Base-by-base conservation (phyloP, 2,113 vertebrate species). In the Myiagra hebetior region DNA sequence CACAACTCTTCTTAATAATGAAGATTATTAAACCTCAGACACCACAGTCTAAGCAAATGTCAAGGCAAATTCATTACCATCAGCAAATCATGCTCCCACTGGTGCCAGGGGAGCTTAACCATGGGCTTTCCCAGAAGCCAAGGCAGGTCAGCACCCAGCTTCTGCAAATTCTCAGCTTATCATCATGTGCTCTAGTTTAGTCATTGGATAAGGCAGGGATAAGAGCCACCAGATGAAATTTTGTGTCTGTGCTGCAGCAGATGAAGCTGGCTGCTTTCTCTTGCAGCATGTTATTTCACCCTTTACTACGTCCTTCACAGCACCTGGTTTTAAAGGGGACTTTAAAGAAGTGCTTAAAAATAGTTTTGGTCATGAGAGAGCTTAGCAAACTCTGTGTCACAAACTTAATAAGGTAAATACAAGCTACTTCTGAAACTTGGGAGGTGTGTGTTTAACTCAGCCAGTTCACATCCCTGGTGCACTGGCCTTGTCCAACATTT, bases 171-270 rank as follows among this genome's bases (percentile, higher is more conserved):
- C 63, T 65, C 37, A 42, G 31, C 6, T 86, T 33, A 10, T 10
- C 0, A 0, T 49, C 28, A 35, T 2, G 27, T 46, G 23, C 55
- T 57, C 14, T 21, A 60, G 33, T 33, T 72, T 27, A 68, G n/a
- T 20, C 2, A 2, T 44, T 53, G 80, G 24, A 57, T 4, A 6
- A 35, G 20, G 28, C 44, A 41, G 35, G 42, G 50, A 15, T 8
- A 56, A 65, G 47, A 78, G 39, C 18, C 30, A 49, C 39, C 39
- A 28, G 55, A 17, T 62, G 35, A 64, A 86, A 30, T 46, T 74
- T 55, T 50, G 6, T 72, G 33, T 33, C 44, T 47, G 21, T 20
- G 18, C 39, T 84, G 80, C 42, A 39, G 67, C 18, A 68, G 42
- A 52, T 11, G 26, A 49, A 49, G n/a, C 39, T 83, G 72, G 52